A percentile compares a stretch with the other conserved stretches of the same genome.
These are phyloP conservation scores for Strix aluco DNA, from an alignment of 2,113 vertebrate genomes.

Conservation along the genomic window DNA sequence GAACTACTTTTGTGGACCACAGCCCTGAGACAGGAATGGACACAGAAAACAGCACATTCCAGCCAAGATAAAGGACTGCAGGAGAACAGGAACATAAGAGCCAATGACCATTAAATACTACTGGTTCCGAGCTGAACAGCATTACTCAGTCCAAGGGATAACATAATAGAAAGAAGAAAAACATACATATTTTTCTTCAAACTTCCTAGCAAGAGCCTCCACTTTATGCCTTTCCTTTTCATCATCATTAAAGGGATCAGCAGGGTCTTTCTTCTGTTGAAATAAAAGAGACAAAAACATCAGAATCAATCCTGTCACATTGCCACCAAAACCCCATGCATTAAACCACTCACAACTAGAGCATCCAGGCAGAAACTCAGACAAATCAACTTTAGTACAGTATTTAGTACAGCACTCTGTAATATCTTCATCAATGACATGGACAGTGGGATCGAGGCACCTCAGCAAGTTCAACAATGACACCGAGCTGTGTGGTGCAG, in stretches of 20 bases:
- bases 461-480: neutral
- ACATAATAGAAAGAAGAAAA: neutral
- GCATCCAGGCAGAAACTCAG: neutral
- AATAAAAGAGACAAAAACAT: constrained; percentile 6
- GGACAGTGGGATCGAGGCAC: neutral
- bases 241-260: constrained; percentile 75
- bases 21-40: neutral
- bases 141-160: neutral
- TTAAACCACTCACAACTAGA: neutral
- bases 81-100: neutral
- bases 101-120: neutral
- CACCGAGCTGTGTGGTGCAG: neutral
- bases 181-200: constrained; percentile 92
- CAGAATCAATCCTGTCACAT: neutral
- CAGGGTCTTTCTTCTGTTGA: constrained; percentile 70
- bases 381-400: neutral
- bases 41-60: neutral
- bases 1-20: neutral
- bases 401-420: neutral
- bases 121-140: neutral
- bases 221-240: constrained; percentile 80
- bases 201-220: constrained; percentile 80
- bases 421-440: fast-evolving
- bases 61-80: neutral
- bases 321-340: neutral